Evolutionary conservation across 2,113 vertebrate genomes (phyloP), one percentile per base, ranked within the genome.

Genomic region (Zosterops japonicus): DNA sequence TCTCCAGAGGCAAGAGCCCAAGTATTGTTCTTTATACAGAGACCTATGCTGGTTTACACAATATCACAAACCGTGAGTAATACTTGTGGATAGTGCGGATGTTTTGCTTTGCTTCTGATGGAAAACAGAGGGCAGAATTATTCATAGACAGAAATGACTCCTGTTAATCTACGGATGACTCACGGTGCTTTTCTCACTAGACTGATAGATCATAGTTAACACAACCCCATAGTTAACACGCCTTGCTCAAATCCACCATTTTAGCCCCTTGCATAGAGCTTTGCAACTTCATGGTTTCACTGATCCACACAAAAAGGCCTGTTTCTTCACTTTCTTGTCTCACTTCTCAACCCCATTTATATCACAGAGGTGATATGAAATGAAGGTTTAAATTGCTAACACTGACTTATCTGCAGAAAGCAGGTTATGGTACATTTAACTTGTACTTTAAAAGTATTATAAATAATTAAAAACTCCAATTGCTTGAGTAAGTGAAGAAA

Each of bases 381-480:
- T 63, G 50, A 71, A 49, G 57, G 39, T 67, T 89, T 81, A 49
- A 90, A 65, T 92, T 75, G 69, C 59, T 87, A 94, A 83, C 75
- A 41, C 80, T 69, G 86, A 91, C 8, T 78, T 75, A 44, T 8
- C 72, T 79, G 74, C 81, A 93, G 60, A 68, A 91, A 92, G 50
- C 82, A 85, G 27, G 14, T 56, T 46, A 20, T 53, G 72, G 25
- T 90, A 68, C 52, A 46, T 83, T 70, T 85, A 68, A 63, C 28
- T 76, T 57, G 29, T 50, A 91, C 49, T 92, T 90, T 8, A 13
- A 46, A 90, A 81, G 41, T 77, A 67, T 13, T 76, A 70, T 23
- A 91, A 93, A 88, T 91, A 77, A 93, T 88, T 81, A 25, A 91
- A 93, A 83, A 55, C 14, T 84, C 84, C 70, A 88, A 68, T 70